A percentile compares a stretch with the other conserved stretches of the same genome.
Conservation (phyloP, 2,888 invertebrate species). For the Eupithecia pulchellata region DNA sequence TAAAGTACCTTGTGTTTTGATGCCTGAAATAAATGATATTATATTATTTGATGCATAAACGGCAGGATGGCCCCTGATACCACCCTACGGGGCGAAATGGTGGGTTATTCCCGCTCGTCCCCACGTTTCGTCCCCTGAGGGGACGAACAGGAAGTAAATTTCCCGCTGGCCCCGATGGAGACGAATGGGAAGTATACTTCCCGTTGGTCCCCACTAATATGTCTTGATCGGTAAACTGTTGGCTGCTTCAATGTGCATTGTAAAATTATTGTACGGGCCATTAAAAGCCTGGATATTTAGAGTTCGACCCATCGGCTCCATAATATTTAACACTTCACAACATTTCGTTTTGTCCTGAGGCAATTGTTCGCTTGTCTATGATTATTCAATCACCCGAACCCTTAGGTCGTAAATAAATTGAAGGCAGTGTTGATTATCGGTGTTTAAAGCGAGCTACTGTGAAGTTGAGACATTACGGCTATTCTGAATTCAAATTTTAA, state of each 20-base stretch:
- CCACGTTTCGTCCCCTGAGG: too few species aligned
- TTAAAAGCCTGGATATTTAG: background rate
- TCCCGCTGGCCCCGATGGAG: too few species aligned
- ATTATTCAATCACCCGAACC: constrained; percentile 63
- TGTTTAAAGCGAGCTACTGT: constrained; percentile 18
- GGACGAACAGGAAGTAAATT: too few species aligned
- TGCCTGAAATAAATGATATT: too few species aligned
- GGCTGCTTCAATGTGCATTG: background rate
- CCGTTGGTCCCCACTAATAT: too few species aligned
- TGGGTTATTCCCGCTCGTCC: too few species aligned
- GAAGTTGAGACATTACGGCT: constrained; percentile 33
- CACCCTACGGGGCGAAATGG: too few species aligned
- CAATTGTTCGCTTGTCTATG: constrained; percentile 49
- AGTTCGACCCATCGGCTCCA: background rate
- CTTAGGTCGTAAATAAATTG: constrained; percentile 32
- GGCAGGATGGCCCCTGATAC: too few species aligned
- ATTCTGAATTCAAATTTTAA: constrained; percentile 20
- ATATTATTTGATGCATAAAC: too few species aligned
- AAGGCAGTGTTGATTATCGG: constrained; percentile 29
- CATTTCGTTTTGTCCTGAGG: constrained; percentile 37
- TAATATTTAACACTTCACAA: constrained; percentile 23
- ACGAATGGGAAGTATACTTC: too few species aligned
- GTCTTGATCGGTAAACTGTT: background rate
- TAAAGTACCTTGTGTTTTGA: too few species aligned
- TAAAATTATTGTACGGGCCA: background rate